Base-by-base conservation (phyloP, 2,113 vertebrate genomes). In the Cheilinus undulatus region DNA sequence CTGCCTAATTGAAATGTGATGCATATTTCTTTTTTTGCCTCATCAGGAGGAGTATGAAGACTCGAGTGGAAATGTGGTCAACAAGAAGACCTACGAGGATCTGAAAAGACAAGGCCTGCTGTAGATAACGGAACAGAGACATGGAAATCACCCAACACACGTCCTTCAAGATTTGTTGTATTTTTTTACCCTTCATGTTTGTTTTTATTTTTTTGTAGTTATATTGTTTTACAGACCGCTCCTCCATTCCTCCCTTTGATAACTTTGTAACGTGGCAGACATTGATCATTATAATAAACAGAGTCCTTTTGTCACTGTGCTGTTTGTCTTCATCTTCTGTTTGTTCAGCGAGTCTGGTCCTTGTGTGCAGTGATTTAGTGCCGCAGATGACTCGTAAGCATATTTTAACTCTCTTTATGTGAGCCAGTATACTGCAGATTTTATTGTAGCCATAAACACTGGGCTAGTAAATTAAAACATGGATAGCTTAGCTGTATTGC, bases 11-110 rank as follows among this genome's bases (percentile, higher is more conserved):
- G 2, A 2, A 0, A 0, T 7, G 36, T 20, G 3, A 57, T 69
- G 12, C 68, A 19, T 14, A 6, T 20, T 0, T n/a, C 1, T 19
- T 3, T 0, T 7, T 10, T 56, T 12, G 57, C 8, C 20, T 32
- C 65, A 72, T 17, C 83, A 99, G 97, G 98, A 99, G 83, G 98
- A 99, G 65, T 99, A 99, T 0, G 98, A 99, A 85, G 97, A 99
- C 85, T 99, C 97, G 27, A 99, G 95, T 7, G 98, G 98, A 59
- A 99, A 99, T 0, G 98, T 99, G 76, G 97, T 99, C 71, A 99
- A 98, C 84, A 99, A 99, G 87, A 99, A 99, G 91, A 99, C 97
- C 1, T 99, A 98, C 0, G 98, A 99, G 84, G 97, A 99, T 91
- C 87, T 99, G 92, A 99, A 99, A 89, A 95, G 98, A 54, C 97